Base-by-base conservation (phyloP, 2,888 invertebrate genomes). In the Drosophila suboccidentalis region DNA sequence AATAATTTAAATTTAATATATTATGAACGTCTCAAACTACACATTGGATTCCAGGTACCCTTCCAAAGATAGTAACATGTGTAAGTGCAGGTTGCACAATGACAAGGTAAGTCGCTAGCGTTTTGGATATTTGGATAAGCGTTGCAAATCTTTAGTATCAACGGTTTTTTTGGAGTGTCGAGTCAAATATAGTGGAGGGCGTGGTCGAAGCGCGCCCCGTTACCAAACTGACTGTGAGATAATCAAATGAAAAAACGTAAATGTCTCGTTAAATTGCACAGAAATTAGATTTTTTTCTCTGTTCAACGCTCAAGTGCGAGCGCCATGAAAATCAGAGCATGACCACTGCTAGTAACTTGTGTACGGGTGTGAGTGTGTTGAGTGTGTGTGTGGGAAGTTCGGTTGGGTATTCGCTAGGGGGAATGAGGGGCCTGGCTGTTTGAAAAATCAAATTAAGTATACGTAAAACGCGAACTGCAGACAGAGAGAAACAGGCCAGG, bases 181-280 rank as follows among this genome's bases (percentile, higher is more conserved):
- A 39, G 32, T 26, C 49, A 34, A 62, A 51, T 49, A 38, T 26
- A 39, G 41, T 15, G 13, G 55, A 26, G 62, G 69, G 67, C 55
- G 63, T 64, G 55, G 53, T 55, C 64, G 61, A 43, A 62, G 62
- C 59, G 55, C 61, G 62, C 65, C 65, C 67, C 57, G 69, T 82
- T 87, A 57, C 85, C 78, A 78, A 87, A 87, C 87, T 86, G 86
- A 83, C 83, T 87, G 87, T 84, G 84, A 88, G 90, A 90, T 91
- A 90, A 90, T 90, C 91, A 91, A 90, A 90, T 90, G 87, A 84
- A 90, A 91, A 90, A 90, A 89, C 88, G 90, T 90, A 91, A 90
- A 90, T 91, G 91, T 91, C 88, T 91, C 90, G 91, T 91, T 91
- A 91, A 91, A 91, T 90, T 91, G 90, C 89, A 82, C 87, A 90